phyloP scores from a whole-genome alignment of 2,888 invertebrate species.

The Campaea margaritaria region DNA sequence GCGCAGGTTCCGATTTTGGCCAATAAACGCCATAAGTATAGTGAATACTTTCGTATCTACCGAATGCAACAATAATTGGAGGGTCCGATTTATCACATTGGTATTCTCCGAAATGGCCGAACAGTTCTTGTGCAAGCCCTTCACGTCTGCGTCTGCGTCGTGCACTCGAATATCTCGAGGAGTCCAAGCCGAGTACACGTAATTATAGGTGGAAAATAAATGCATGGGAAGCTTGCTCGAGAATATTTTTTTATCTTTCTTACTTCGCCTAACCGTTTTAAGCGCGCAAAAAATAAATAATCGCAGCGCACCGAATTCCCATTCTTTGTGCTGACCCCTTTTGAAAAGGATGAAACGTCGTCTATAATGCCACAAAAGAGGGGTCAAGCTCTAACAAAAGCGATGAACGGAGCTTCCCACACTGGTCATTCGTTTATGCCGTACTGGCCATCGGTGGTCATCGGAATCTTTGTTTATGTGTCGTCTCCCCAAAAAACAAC shows the following conservation, averaged over 20 bases:
- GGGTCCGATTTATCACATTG: slow-evolving; percentile 83
- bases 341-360: slow-evolving; percentile 62
- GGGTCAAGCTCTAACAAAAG: slow-evolving; percentile 73
- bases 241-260: slow-evolving; percentile 66
- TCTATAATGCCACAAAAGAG: slow-evolving; percentile 66
- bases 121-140: slow-evolving; percentile 81
- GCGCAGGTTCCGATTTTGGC: slow-evolving; percentile 80
- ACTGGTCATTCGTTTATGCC: slow-evolving; percentile 71
- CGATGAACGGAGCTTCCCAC: slow-evolving; percentile 73
- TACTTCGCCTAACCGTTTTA: slow-evolving; percentile 69
- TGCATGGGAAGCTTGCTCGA: slow-evolving; percentile 73
- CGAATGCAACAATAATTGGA: slow-evolving; percentile 83
- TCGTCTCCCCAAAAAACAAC: slow-evolving; percentile 71
- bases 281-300: slow-evolving; percentile 74
- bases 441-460: slow-evolving; percentile 81
- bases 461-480: slow-evolving; percentile 73
- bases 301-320: slow-evolving; percentile 53
- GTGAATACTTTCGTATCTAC: slow-evolving; percentile 79
- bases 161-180: slow-evolving; percentile 81
- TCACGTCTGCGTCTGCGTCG: slow-evolving; percentile 79
- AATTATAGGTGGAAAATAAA: slow-evolving; percentile 82
- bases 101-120: slow-evolving; percentile 81
- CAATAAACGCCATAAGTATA: slow-evolving; percentile 81
- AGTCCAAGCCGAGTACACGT: slow-evolving; percentile 74
- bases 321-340: slow-evolving; percentile 68